Conservation (phyloP, 2,888 invertebrate species). For the Zaprionus bogoriensis region DNA sequence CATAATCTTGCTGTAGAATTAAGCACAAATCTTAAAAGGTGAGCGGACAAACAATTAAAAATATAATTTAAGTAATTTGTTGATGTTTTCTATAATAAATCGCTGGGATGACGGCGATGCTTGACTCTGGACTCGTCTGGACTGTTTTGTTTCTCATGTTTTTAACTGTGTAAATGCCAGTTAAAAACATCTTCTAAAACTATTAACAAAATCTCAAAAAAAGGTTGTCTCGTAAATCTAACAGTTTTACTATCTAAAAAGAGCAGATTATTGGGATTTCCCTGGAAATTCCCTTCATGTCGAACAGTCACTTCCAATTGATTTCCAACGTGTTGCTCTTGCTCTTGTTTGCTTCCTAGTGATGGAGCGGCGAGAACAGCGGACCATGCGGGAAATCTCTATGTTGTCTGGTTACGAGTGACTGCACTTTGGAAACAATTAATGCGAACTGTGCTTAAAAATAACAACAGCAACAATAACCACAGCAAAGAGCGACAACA, state of each 20-base stretch:
- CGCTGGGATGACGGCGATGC: too few relatives aligned
- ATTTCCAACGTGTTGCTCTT: background rate
- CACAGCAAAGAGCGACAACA: conserved; percentile 33
- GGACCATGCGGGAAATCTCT: background rate
- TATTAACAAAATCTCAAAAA: too few relatives aligned
- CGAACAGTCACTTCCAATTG: background rate
- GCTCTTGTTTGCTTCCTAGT: background rate
- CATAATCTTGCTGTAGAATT: background rate
- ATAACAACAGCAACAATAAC: conserved; percentile 26
- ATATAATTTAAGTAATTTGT: too few relatives aligned
- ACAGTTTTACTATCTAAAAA: too few relatives aligned
- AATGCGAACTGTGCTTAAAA: conserved; percentile 40
- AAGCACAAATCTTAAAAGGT: background rate
- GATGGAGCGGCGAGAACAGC: background rate
- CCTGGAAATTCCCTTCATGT: background rate
- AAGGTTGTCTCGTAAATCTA: too few relatives aligned
- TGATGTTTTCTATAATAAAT: too few relatives aligned
- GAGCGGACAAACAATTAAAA: background rate
- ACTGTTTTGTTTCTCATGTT: too few relatives aligned
- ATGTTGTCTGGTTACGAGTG: conserved; percentile 58
- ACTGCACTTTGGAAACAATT: conserved; percentile 67
- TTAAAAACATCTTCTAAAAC: too few relatives aligned
- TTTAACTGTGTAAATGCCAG: too few relatives aligned
- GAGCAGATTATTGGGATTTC: too few relatives aligned
- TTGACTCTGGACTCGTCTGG: too few relatives aligned